phyloP scores from a whole-genome alignment of 2,797 vertebrate genomes.

The Chloroceryle amazona region DNA sequence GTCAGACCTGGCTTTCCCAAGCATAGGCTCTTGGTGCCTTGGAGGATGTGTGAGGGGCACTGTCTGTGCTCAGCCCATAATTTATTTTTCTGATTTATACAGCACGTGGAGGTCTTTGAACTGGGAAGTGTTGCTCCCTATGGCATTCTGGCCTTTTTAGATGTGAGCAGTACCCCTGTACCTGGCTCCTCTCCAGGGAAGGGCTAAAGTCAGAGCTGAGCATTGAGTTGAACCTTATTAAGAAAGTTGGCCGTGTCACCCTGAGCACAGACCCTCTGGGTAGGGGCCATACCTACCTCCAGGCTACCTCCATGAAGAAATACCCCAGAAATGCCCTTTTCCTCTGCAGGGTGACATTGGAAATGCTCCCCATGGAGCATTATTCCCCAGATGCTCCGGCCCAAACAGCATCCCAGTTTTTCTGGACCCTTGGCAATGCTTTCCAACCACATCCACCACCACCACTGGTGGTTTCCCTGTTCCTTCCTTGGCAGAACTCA shows the following conservation, averaged over 20 bases:
- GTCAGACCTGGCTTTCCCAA: not conserved
- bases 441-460: not conserved
- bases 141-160: not conserved
- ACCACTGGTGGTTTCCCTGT: not conserved
- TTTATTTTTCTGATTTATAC: not conserved
- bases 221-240: not conserved
- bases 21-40: not conserved
- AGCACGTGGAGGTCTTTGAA: not conserved
- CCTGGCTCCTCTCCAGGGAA: not conserved
- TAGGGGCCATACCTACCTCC: not conserved
- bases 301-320: not conserved
- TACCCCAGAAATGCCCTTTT: not conserved
- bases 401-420: not conserved
- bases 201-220: not conserved
- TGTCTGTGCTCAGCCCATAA: not conserved
- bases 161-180: not conserved
- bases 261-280: not conserved
- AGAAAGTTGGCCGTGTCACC: not conserved
- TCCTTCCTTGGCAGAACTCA: not conserved
- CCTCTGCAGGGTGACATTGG: not conserved
- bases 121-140: rapidly evolving
- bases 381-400: not conserved
- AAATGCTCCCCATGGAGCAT: rapidly evolving
- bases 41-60: rapidly evolving
- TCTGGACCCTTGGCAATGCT: not conserved